Base-by-base conservation (phyloP, 2,113 vertebrate genomes). In the Corythaeola cristata region DNA sequence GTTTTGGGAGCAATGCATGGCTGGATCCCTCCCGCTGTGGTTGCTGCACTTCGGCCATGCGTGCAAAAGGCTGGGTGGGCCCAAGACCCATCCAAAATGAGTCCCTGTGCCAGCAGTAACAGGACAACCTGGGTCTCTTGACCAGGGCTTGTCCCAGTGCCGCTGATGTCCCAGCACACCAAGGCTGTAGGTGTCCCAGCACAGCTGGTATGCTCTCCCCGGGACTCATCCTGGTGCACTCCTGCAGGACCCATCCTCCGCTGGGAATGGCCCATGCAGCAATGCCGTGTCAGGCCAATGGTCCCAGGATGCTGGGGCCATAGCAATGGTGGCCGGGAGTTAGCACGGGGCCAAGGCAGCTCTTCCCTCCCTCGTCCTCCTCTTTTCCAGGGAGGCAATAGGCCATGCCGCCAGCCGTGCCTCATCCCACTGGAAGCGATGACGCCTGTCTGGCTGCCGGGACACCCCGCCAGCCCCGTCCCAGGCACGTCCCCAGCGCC, bases 381-480 rank as follows among this genome's bases (percentile, higher is more conserved):
- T 5, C 59, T 53, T 72, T 28, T 3, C 44, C 0, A 0, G 63
- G 39, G 68, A 66, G 55, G 39, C 71, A 88, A 85, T 58, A 85
- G 79, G 53, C 85, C 76, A 28, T 4, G 1, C 41, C 4, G 1
- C 17, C 0, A 5, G 72, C 90, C 15, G 0, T 93, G 69, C 55
- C 56, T 81, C 5, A 1, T 93, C 56, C 73, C 9, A 0, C 86
- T 96, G 93, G 93, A 93, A 94, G 85, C 12, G 1, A 66, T 52
- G 91, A 96, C 76, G 86, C 94, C 96, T 86, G 79, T 84, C 76
- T 95, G 94, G 94, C 95, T 86, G 79, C 76, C 4, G 12, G 79
- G 89, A 92, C 83, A 77, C 71, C 35, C 74, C 0, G 12, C 78
- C 11, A 24, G 35, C 60, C 79, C 75, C 0, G 0, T 88, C 58